phyloP scores from a whole-genome alignment of 2,797 vertebrate genomes.

The Poecilia velifera region DNA sequence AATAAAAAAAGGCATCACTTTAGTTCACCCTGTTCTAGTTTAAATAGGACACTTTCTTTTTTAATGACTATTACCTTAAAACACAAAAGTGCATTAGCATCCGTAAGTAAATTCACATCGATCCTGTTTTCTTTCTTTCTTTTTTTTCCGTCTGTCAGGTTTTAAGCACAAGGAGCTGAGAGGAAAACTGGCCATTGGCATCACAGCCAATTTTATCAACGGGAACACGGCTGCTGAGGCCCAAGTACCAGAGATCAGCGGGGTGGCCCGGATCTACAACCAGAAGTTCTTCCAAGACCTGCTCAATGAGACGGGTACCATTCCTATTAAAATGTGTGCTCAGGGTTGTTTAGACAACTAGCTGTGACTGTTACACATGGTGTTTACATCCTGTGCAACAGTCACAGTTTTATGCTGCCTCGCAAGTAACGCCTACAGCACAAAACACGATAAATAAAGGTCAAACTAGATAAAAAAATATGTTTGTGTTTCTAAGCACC shows the following conservation, averaged over 20 bases:
- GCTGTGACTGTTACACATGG: background rate
- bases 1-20: background rate
- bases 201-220: slow-evolving; percentile 94
- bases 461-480: background rate
- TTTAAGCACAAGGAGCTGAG: slow-evolving; percentile 91
- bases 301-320: slow-evolving; percentile 87
- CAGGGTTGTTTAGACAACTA: background rate
- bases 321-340: background rate
- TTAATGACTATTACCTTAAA: background rate
- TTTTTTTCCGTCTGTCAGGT: slow-evolving; percentile 72
- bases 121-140: slow-evolving; percentile 3
- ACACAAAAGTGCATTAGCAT: background rate
- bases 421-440: background rate
- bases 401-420: background rate
- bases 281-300: slow-evolving; percentile 95
- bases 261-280: slow-evolving; percentile 95
- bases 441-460: background rate
- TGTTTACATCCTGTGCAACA: background rate
- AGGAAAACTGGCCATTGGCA: slow-evolving; percentile 94
- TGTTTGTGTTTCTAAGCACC: too few species aligned
- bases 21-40: slow-evolving; percentile 4
- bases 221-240: slow-evolving; percentile 83
- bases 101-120: background rate
- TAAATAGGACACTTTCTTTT: background rate
- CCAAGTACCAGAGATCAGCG: slow-evolving; percentile 93